Evolutionary conservation across 2,888 invertebrate genomes (phyloP), one percentile per base, ranked within the genome.

Genomic region (Syrista parreyssii): DNA sequence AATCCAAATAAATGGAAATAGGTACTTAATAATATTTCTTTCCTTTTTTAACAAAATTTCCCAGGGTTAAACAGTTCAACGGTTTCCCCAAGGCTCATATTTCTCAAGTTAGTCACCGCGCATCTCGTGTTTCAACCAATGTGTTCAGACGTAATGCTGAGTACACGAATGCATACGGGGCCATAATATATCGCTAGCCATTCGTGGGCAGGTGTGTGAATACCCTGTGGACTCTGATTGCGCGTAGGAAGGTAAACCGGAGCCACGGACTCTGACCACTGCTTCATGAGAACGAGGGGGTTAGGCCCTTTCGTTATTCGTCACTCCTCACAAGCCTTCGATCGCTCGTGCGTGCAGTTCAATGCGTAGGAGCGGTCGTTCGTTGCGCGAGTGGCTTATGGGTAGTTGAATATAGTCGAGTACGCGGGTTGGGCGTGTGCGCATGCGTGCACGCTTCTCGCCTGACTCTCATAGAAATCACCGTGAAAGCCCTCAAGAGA

Each of bases 211-310:
- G 55, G 55, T 55, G 55, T 55, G 55, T 55, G 55, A 9, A 55
- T 9, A 23, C 55, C 55, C 23, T 23, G 55, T 9, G 23, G 55
- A 55, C 23, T 55, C 55, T 23, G 55, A 55, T 55, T 30, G 75
- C 73, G 81, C 80, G 80, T 84, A 84, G 81, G 80, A 80, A 82
- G 82, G 75, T 76, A 74, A 79, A 83, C 82, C 84, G 81, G 81
- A 85, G 82, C 80, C 79, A 83, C 84, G 82, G 84, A 83, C 80
- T 82, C 78, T 83, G 83, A 77, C 75, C 80, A 77, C 77, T 78
- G 79, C 23, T 55, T 55, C 55, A 9, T 55, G 55, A 23, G 55
- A 55, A 55, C 23, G 9, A 55, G 55, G 23, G 55, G 23, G 23
- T 9, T 23, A 2, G 55, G 23, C 55, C 55, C 23, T 55, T 55